Percentiles rank a stretch among this genome's conserved stretches.
Conservation (phyloP, 2,888 invertebrate species). For the Exephanes ischioxanthus region DNA sequence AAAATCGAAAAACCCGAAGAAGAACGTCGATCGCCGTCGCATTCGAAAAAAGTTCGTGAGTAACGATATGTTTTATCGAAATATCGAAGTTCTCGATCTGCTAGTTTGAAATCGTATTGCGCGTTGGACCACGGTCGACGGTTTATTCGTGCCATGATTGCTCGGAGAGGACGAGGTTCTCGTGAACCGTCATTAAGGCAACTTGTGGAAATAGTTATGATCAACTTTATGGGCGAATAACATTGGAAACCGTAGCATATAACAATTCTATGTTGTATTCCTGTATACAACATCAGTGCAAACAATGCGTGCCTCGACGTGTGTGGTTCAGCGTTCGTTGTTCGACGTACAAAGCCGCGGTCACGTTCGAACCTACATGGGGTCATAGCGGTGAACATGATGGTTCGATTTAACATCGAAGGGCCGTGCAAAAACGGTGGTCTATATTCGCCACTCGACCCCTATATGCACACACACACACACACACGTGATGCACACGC, state of each 20-base stretch:
- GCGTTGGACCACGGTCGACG: too few relatives aligned
- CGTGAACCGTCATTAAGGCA: background rate
- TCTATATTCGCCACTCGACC: too few relatives aligned
- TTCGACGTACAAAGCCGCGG: conserved; percentile 11
- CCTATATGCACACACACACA: background rate
- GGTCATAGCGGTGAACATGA: too few relatives aligned
- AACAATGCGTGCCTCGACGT: conserved; percentile 5
- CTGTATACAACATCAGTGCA: background rate
- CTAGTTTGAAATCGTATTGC: too few relatives aligned
- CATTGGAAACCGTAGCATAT: background rate
- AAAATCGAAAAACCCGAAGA: background rate
- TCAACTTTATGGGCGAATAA: conserved; percentile 32
- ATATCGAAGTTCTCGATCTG: too few relatives aligned
- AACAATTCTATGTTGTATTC: conserved; percentile 12
- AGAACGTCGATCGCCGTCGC: background rate
- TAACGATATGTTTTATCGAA: too few relatives aligned
- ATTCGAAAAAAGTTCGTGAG: too few relatives aligned
- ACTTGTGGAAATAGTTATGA: conserved; percentile 26
- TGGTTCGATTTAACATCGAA: too few relatives aligned
- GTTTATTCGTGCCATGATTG: too few relatives aligned
- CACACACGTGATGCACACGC: background rate
- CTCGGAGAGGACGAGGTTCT: too few relatives aligned
- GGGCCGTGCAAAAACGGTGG: too few relatives aligned
- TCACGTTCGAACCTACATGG: background rate
- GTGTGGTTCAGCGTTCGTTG: conserved; percentile 6